A percentile compares a stretch with the other conserved stretches of the same genome.
These are phyloP conservation scores for Cheiracanthium punctorium DNA, from an alignment of 2,888 invertebrate genomes.

Conservation along the genomic window DNA sequence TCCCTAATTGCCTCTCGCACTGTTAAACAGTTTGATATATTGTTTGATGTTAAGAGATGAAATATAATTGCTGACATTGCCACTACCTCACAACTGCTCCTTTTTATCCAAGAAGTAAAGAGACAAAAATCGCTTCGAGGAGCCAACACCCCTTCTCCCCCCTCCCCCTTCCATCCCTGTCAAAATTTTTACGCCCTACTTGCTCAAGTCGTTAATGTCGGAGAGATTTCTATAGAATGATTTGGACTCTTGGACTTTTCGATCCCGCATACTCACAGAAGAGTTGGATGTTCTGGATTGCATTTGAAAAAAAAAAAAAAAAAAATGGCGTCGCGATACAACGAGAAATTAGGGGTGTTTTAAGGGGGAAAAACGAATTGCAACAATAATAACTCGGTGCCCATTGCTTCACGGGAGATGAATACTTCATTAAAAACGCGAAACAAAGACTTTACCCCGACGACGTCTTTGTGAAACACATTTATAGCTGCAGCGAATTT, in stretches of 20 bases:
- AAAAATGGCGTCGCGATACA: background rate
- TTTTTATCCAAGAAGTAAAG: constrained; percentile 2
- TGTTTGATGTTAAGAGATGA: constrained; percentile 63
- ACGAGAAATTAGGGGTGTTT: background rate
- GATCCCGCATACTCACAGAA: background rate
- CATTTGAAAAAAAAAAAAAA: constrained; percentile 11
- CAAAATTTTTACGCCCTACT: constrained; percentile 64
- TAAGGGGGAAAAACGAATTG: constrained; percentile 16
- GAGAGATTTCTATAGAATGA: constrained; percentile 60
- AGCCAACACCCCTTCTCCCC: constrained; percentile 10
- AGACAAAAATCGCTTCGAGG: constrained; percentile 8
- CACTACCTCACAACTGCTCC: constrained; percentile 2
- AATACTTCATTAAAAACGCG: constrained; percentile 49
- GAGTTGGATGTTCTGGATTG: background rate
- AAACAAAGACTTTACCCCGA: constrained; percentile 28
- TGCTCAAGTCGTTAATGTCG: constrained; percentile 65
- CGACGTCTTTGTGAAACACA: background rate
- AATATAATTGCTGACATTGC: constrained; percentile 50
- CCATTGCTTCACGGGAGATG: constrained; percentile 18
- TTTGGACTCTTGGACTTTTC: constrained; percentile 51
- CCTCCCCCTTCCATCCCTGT: too few species aligned
- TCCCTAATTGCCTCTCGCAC: constrained; percentile 60
- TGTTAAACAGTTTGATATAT: constrained; percentile 59
- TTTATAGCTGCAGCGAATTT: background rate
- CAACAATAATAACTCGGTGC: constrained; percentile 27